A percentile compares a stretch with the other conserved stretches of the same genome.
These are phyloP conservation scores for Phrixothrix hirtus DNA, from an alignment of 2,888 invertebrate genomes.

Conservation along the genomic window DNA sequence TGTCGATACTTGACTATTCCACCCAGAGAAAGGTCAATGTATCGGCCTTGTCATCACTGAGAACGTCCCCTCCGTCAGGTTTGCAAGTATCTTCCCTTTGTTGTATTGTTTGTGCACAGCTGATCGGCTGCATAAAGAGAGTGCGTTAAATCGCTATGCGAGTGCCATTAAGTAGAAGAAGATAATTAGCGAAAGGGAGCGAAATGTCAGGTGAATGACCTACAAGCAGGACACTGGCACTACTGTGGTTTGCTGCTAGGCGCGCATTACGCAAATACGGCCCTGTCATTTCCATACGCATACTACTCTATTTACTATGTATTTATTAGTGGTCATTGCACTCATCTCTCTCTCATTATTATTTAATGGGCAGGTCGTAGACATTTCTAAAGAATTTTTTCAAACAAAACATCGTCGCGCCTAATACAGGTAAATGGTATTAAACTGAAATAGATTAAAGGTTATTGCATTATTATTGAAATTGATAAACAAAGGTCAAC, in stretches of 20 bases:
- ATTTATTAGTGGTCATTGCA: slow-evolving; percentile 30
- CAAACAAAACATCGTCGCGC: neutral
- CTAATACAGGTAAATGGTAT: neutral
- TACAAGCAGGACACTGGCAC: slow-evolving; percentile 30
- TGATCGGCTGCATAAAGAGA: too few species aligned
- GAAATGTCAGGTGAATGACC: slow-evolving; percentile 26
- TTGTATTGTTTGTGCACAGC: too few species aligned
- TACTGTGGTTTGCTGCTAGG: slow-evolving; percentile 14
- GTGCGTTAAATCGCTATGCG: neutral
- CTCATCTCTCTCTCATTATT: slow-evolving; percentile 11
- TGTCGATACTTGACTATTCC: too few species aligned
- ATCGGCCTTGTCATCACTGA: too few species aligned
- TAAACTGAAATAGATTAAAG: neutral
- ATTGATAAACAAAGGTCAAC: slow-evolving; percentile 4
- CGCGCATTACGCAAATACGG: slow-evolving; percentile 30
- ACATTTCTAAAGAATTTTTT: slow-evolving; percentile 4
- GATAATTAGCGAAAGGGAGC: slow-evolving; percentile 31
- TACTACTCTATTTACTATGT: slow-evolving; percentile 32
- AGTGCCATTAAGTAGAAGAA: slow-evolving; percentile 11
- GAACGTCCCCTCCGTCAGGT: too few species aligned
- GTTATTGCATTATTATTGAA: neutral
- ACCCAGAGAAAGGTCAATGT: too few species aligned
- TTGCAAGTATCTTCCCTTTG: too few species aligned
- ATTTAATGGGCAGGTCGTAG: slow-evolving; percentile 20
- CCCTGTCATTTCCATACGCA: slow-evolving; percentile 26